Conservation (phyloP, 2,797 vertebrate genomes). For the Neoniphon sammara region DNA sequence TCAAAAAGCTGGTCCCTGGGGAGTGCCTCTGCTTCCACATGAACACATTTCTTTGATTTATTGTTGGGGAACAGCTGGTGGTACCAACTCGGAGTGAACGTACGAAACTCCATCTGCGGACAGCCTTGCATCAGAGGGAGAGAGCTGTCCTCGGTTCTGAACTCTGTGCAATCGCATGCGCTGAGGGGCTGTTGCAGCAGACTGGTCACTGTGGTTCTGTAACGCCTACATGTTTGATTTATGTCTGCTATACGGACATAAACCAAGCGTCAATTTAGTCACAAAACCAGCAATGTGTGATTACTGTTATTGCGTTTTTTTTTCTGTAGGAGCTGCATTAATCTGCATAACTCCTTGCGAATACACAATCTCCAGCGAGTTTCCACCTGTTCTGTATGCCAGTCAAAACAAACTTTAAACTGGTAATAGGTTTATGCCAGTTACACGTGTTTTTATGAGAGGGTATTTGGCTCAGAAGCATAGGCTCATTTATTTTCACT, state of each 20-base stretch:
- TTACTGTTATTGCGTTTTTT: no score
- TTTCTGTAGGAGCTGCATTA: no score
- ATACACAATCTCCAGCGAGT: no score
- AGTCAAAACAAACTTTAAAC: no score
- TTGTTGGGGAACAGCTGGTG: conserved; percentile 50
- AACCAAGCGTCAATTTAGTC: neutral
- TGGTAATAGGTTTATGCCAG: no score
- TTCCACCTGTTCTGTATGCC: no score
- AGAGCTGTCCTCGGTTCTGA: conserved; percentile 81
- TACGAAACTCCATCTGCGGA: conserved; percentile 39
- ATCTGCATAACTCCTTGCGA: no score
- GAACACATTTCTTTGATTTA: conserved; percentile 49
- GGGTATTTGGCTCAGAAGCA: no score
- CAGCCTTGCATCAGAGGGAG: neutral
- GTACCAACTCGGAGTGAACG: conserved; percentile 30
- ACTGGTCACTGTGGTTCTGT: neutral
- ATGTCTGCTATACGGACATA: neutral
- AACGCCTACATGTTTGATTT: neutral
- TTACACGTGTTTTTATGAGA: no score
- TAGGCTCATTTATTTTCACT: neutral
- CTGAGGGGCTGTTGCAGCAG: conserved; percentile 7
- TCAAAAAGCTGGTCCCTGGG: conserved; percentile 27
- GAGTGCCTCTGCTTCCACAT: conserved; percentile 37
- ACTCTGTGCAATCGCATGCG: conserved; percentile 11
- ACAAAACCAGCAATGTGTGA: neutral